phyloP scores from a whole-genome alignment of 2,113 vertebrate species.

The Cnemophilus loriae region DNA sequence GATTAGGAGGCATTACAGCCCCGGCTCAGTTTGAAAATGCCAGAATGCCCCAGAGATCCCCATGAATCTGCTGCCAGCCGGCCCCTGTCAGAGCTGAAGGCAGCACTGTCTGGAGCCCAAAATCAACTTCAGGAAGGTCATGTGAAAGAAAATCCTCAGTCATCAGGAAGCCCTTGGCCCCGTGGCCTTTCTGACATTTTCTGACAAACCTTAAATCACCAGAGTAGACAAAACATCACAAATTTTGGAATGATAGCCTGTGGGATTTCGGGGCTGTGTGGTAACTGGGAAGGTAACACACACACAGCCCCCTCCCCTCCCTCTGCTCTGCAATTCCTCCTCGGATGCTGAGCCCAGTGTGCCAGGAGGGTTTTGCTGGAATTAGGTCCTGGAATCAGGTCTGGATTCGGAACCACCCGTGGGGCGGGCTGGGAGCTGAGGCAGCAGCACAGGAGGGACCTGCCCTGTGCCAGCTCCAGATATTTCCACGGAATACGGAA shows the following conservation, averaged over 20 bases:
- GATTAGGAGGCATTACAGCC: conserved; percentile 59
- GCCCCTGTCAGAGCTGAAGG: conserved; percentile 72
- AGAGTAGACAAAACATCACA: conserved; percentile 67
- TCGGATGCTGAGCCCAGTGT: not conserved
- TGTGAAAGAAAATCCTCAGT: conserved; percentile 74
- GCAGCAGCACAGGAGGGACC: not conserved
- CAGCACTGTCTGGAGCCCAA: conserved; percentile 74
- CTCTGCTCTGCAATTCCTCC: not conserved
- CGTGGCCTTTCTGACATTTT: conserved; percentile 66
- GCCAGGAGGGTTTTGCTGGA: not conserved
- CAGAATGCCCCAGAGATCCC: conserved; percentile 88
- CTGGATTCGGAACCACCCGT: not conserved
- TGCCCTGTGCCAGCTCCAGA: not conserved
- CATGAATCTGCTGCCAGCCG: conserved; percentile 80
- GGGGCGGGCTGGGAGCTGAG: not conserved
- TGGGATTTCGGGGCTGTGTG: not conserved
- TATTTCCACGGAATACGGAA: not conserved
- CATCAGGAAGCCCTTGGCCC: conserved; percentile 71
- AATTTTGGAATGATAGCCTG: conserved; percentile 28
- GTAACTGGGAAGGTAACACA: not conserved
- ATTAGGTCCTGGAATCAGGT: not conserved
- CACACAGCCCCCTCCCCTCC: not conserved
- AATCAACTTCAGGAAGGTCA: conserved; percentile 71
- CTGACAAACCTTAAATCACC: conserved; percentile 72
- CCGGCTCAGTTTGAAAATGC: conserved; percentile 75